Conservation (phyloP, 35 echinoderm and acorn worm genomes). For the Ptychodera flava region DNA sequence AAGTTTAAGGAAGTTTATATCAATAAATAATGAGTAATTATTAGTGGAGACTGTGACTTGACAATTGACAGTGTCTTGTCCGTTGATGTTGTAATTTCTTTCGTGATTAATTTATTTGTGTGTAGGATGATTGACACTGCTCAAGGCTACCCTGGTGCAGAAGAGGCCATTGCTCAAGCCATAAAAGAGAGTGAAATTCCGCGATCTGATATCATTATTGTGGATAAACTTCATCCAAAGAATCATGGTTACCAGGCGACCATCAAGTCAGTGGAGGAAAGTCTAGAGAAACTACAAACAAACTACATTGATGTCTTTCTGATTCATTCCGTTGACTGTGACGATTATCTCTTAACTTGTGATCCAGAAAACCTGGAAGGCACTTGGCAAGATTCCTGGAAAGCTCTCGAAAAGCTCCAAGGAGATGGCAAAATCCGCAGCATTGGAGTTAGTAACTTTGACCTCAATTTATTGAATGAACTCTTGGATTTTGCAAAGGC, state of each 20-base stretch:
- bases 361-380: not conserved
- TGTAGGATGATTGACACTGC: not conserved
- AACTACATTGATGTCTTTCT: not conserved
- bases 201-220: not conserved
- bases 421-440: not conserved
- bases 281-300: not conserved
- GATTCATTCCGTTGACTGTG: not conserved
- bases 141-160: not conserved
- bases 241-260: not conserved
- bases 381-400: not conserved
- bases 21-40: too few species aligned
- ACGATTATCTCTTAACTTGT: not conserved
- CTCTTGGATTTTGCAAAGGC: not conserved
- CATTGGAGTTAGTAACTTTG: not conserved
- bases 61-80: too few species aligned
- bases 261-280: not conserved
- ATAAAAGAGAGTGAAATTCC: not conserved
- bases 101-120: too few species aligned
- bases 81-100: too few species aligned
- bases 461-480: not conserved
- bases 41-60: too few species aligned
- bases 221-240: not conserved
- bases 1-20: too few species aligned
- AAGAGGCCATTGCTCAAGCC: not conserved
- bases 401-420: not conserved